Conservation (phyloP, 2,113 vertebrate genomes). For the Megalops atlanticus region DNA sequence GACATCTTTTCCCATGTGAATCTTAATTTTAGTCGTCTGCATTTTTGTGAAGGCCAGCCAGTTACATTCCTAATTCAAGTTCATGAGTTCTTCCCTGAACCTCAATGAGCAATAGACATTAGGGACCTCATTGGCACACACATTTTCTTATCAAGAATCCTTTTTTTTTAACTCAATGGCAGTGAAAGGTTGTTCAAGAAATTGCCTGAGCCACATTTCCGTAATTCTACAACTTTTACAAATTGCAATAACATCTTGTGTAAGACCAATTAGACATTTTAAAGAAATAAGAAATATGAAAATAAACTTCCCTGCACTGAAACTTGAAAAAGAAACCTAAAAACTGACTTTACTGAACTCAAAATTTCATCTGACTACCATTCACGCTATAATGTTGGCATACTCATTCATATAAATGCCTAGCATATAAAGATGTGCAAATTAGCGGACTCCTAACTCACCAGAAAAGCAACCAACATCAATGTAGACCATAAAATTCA, state of each 20-base stretch:
- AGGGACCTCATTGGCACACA: neutral
- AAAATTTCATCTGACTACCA: too few relatives aligned
- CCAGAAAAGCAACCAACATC: neutral
- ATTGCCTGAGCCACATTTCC: neutral
- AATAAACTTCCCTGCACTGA: neutral
- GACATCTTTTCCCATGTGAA: neutral
- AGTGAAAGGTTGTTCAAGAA: neutral
- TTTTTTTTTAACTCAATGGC: neutral
- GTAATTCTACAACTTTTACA: neutral
- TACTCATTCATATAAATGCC: too few relatives aligned
- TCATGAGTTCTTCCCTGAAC: neutral
- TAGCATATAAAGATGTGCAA: too few relatives aligned
- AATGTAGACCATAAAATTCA: neutral
- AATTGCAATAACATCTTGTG: neutral
- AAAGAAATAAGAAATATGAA: neutral
- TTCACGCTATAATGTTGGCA: too few relatives aligned
- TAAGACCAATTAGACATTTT: neutral
- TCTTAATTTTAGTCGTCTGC: neutral
- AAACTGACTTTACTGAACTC: too few relatives aligned
- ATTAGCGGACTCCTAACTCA: neutral
- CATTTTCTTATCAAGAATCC: neutral
- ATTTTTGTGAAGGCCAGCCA: too few relatives aligned
- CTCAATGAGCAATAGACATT: neutral
- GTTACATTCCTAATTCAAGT: neutral
- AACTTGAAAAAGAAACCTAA: neutral